phyloP scores from a whole-genome alignment of 2,113 vertebrate genomes.

The Corythornis cristatus region DNA sequence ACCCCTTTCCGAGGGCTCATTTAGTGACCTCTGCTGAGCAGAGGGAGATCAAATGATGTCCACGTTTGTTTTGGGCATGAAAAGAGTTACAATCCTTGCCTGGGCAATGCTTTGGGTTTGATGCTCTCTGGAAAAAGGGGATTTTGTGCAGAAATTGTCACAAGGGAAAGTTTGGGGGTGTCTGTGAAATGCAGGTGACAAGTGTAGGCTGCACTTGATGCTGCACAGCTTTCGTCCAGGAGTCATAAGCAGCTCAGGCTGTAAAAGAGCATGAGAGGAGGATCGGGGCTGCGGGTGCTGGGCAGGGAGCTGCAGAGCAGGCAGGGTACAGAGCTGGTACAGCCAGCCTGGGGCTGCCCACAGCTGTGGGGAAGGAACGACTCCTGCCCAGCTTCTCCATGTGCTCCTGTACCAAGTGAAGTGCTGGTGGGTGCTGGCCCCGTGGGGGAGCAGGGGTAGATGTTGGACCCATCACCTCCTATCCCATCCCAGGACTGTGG shows the following conservation, averaged over 20 bases:
- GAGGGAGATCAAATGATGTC: neutral
- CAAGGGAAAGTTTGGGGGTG: neutral
- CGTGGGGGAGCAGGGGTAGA: neutral
- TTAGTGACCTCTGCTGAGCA: neutral
- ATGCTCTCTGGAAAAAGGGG: neutral
- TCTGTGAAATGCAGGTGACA: neutral
- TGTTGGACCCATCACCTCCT: accelerated
- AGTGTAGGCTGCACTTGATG: neutral
- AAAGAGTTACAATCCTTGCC: neutral
- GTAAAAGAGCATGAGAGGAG: neutral
- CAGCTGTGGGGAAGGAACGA: neutral
- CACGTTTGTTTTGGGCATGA: neutral
- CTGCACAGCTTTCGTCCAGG: neutral
- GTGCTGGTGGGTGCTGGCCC: neutral
- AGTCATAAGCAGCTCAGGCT: accelerated
- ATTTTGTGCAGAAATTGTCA: neutral
- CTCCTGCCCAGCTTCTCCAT: neutral
- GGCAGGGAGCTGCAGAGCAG: accelerated
- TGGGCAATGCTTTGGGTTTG: accelerated
- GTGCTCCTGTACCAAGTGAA: accelerated
- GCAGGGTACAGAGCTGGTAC: neutral
- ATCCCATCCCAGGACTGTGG: neutral
- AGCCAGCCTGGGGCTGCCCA: accelerated
- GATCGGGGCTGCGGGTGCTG: neutral
- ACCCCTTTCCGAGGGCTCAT: neutral